A percentile compares a stretch with the other conserved stretches of the same genome.
These are phyloP conservation scores for Athalia rosae DNA, from an alignment of 2,888 invertebrate species.

Conservation along the genomic window DNA sequence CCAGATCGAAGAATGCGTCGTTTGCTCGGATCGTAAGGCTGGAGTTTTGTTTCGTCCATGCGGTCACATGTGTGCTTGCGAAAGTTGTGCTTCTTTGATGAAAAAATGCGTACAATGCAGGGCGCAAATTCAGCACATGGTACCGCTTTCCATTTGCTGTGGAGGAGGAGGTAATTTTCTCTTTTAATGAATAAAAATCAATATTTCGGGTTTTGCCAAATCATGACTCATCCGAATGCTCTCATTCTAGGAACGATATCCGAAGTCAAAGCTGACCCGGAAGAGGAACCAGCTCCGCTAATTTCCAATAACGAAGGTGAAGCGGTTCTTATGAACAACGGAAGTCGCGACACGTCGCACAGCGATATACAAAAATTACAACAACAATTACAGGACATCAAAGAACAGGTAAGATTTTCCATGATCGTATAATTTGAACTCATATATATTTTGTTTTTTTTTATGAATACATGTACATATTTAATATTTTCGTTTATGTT, in stretches of 20 bases:
- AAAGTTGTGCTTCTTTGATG: slow-evolving; percentile 94
- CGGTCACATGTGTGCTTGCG: slow-evolving; percentile 95
- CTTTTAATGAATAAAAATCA: background rate
- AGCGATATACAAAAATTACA: slow-evolving; percentile 93
- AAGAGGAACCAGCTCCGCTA: slow-evolving; percentile 71
- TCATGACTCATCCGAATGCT: background rate
- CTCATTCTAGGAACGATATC: slow-evolving; percentile 71
- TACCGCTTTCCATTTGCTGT: slow-evolving; percentile 77
- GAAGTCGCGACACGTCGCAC: slow-evolving; percentile 80
- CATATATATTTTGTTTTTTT: slow-evolving; percentile 30
- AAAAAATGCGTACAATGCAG: slow-evolving; percentile 98
- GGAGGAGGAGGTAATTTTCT: slow-evolving; percentile 64
- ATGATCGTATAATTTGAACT: slow-evolving; percentile 18
- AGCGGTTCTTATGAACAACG: slow-evolving; percentile 79
- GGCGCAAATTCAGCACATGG: slow-evolving; percentile 86
- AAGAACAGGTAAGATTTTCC: slow-evolving; percentile 86
- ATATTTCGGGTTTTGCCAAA: background rate
- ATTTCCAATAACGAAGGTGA: slow-evolving; percentile 62
- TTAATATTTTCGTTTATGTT: slow-evolving; percentile 66
- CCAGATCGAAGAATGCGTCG: slow-evolving; percentile 95
- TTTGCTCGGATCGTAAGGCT: slow-evolving; percentile 95
- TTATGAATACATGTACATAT: background rate
- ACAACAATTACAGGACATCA: slow-evolving; percentile 97
- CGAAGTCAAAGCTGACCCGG: slow-evolving; percentile 74
- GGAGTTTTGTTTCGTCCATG: slow-evolving; percentile 95